Evolutionary conservation across 2,888 invertebrate genomes (phyloP).

Genomic region (Dascillus cervinus): DNA sequence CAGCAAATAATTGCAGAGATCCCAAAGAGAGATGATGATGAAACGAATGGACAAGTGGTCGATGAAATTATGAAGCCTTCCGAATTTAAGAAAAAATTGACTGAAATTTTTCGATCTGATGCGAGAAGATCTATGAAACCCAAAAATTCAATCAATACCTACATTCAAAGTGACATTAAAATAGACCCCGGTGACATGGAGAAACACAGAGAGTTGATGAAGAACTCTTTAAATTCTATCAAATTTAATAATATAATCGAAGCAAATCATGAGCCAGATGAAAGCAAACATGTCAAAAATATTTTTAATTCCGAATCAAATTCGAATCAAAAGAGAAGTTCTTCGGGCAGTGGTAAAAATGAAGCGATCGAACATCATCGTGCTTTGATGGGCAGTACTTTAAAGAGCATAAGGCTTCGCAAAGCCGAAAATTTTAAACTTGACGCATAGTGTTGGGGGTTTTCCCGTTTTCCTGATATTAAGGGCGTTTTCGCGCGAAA

Average conservation of each 20-base stretch:
- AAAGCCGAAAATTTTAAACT: slow-evolving; percentile 18
- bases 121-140: slow-evolving; percentile 9
- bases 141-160: too few species aligned
- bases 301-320: too few species aligned
- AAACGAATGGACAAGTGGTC: slow-evolving; percentile 3
- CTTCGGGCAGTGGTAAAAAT: slow-evolving; percentile 7
- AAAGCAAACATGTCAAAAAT: too few species aligned
- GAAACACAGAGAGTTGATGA: slow-evolving; percentile 2
- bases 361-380: slow-evolving; percentile 11
- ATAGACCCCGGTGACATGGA: too few species aligned
- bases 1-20: slow-evolving; percentile 3
- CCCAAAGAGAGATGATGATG: slow-evolving; percentile 2
- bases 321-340: slow-evolving; percentile 17
- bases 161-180: too few species aligned
- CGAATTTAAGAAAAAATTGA: slow-evolving; percentile 17
- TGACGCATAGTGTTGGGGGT: slow-evolving; percentile 12
- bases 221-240: too few species aligned
- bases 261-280: too few species aligned
- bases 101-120: slow-evolving; percentile 14
- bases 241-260: too few species aligned
- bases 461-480: too few species aligned
- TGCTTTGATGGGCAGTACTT: slow-evolving; percentile 25
- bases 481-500: too few species aligned
- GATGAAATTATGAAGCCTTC: slow-evolving; percentile 12
- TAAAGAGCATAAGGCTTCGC: slow-evolving; percentile 26